These are phyloP conservation scores for Anarhynchus alexandrinus DNA, from an alignment of 2,113 vertebrate genomes.

Conservation along the genomic window DNA sequence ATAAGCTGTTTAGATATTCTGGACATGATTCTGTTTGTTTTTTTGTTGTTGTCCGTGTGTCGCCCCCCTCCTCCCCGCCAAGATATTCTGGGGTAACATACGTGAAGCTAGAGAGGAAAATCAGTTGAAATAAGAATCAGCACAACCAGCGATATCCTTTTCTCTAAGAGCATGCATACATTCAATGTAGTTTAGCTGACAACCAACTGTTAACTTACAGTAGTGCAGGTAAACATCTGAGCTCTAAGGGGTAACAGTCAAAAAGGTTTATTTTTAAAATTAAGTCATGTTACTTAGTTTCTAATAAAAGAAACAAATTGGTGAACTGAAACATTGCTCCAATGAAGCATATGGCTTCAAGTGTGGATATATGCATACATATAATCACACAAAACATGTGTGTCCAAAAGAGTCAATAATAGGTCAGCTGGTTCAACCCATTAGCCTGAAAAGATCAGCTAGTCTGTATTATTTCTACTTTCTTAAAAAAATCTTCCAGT, in stretches of 20 bases:
- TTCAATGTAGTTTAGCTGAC: not conserved
- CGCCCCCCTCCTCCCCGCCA: no score
- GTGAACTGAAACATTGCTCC: not conserved
- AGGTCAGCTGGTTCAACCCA: not conserved
- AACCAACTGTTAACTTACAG: not conserved
- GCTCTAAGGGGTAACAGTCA: not conserved
- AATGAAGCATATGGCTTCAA: not conserved
- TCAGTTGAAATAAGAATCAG: not conserved
- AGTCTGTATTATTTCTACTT: not conserved
- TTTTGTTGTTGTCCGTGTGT: not conserved
- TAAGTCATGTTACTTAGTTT: not conserved
- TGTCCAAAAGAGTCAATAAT: not conserved
- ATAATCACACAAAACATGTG: not conserved
- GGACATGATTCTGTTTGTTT: not conserved
- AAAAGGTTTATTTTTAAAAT: not conserved
- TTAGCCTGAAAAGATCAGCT: not conserved
- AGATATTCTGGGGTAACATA: not conserved
- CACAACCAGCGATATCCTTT: not conserved
- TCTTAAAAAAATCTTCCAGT: not conserved
- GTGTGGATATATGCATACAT: fast-evolving
- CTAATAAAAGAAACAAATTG: not conserved
- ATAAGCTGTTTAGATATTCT: not conserved
- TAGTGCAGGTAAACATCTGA: not conserved
- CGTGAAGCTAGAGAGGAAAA: not conserved
- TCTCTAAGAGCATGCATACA: not conserved